Evolutionary conservation across 2,888 invertebrate genomes (phyloP).

Genomic region (Lasioglossum vierecki): DNA sequence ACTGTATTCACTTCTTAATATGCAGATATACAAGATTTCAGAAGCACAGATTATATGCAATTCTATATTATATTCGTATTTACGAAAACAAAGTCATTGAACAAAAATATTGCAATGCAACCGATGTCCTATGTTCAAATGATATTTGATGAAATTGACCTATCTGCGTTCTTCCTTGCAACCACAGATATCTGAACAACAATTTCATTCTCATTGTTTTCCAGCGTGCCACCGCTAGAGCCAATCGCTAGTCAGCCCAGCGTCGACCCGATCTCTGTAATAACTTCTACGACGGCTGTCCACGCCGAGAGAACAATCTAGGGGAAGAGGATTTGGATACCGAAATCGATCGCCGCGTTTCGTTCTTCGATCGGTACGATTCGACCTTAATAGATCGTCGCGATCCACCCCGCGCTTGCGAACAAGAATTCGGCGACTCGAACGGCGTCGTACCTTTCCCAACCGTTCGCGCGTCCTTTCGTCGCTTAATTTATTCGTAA

Average conservation of each 20-base stretch:
- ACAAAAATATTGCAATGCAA: no score
- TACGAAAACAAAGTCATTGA: no score
- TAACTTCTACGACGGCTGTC: conserved; percentile 84
- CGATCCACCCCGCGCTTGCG: neutral
- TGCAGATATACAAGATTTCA: no score
- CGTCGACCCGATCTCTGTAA: conserved; percentile 83
- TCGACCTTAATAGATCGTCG: neutral
- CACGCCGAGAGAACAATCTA: conserved; percentile 73
- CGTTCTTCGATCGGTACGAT: neutral
- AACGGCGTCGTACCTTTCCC: neutral
- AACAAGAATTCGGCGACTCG: neutral
- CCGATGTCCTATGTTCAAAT: no score
- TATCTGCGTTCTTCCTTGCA: no score
- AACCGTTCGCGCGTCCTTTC: neutral
- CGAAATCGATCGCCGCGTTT: neutral
- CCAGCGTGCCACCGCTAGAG: conserved; percentile 87
- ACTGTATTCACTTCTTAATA: no score
- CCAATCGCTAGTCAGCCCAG: conserved; percentile 84
- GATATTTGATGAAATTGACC: no score
- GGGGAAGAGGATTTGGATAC: neutral
- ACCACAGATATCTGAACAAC: neutral
- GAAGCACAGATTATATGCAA: no score
- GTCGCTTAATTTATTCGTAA: neutral
- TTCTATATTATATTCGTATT: no score
- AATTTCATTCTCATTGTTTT: neutral